Conservation (phyloP, 2,797 vertebrate genomes). For the Xyrichtys novacula region DNA sequence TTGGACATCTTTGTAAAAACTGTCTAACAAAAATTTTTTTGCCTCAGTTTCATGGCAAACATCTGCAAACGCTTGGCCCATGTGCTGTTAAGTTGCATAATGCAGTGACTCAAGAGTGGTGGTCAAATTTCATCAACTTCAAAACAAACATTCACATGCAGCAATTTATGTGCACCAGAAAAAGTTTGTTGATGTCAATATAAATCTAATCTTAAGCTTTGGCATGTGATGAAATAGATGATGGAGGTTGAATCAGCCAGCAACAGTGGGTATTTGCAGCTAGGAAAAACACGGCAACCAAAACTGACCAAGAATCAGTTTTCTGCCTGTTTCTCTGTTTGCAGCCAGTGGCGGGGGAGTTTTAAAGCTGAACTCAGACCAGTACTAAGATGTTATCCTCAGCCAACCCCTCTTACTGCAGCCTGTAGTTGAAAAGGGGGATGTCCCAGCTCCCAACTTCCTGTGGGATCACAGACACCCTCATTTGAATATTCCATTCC, state of each 20-base stretch:
- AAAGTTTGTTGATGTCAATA: too few relatives aligned
- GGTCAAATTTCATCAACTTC: background rate
- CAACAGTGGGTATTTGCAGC: conserved; percentile 57
- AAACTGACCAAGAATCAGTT: conserved; percentile 51
- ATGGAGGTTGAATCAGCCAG: conserved; percentile 65
- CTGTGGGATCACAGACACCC: conserved; percentile 62
- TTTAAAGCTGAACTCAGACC: conserved; percentile 59
- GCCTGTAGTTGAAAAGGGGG: conserved; percentile 73
- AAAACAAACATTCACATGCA: background rate
- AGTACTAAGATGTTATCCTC: conserved; percentile 22
- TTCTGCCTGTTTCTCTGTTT: background rate
- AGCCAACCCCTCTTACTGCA: conserved; percentile 26
- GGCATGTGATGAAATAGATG: conserved; percentile 66
- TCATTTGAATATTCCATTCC: conserved; percentile 84
- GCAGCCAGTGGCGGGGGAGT: background rate
- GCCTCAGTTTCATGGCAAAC: background rate
- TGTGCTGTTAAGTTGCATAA: background rate
- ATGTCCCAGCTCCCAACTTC: conserved; percentile 73
- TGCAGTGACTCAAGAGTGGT: background rate
- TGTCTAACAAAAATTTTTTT: background rate
- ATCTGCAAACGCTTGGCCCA: background rate
- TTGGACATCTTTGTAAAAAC: background rate
- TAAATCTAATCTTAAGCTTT: background rate
- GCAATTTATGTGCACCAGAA: too few relatives aligned
- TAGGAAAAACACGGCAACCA: background rate